Base-by-base conservation (phyloP, 1,140 invertebrate genomes). In the Atopsyche davidsoni region DNA sequence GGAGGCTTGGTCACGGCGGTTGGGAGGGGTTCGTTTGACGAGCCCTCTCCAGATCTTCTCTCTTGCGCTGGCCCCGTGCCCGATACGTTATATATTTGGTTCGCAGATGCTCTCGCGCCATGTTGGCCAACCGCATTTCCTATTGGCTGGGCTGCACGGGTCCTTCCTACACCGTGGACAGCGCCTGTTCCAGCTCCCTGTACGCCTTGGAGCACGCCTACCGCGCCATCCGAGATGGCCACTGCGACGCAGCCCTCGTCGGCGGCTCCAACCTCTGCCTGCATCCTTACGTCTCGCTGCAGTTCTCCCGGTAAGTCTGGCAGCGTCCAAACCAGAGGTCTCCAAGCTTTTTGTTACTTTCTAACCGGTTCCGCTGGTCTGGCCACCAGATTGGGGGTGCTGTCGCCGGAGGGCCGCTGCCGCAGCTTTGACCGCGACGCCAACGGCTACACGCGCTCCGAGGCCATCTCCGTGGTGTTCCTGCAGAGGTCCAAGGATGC, bases 151-250 rank as follows among this genome's bases (percentile, higher is more conserved):
- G 81, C 31, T 64, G 80, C 0, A 78, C 74, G 51, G 83, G 83
- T 41, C 90, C 90, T 0, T 90, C 88, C 43, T 89, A 85, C 64
- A 79, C 83, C 1, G 78, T 92, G 4, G 92, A 96, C 65, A 89
- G 90, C 3, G 92, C 92, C 6, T 96, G 92, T 65, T 92, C 89
- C n/a, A 93, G 91, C 10, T 90, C 88, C 56, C 67, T 93, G 9
- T 80, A 86, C 59, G 91, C 90, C 0, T 59, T 96, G 23, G 85
- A 92, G 62, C 80, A 90, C 50, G 92, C 90, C n/a, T 84, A 87
- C 60, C 77, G 78, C 55, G 77, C 83, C 1, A 87, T 96, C 4
- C 69, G 80, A 50, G 76, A 78, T 39, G 89, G 87, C 1, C 72
- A 81, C 45, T 91, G 88, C 64, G 90, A 95, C 42, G 74, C 79